A percentile compares a stretch with the other conserved stretches of the same genome.
Conservation (phyloP, 2,113 vertebrate genomes). For the Damaliscus lunatus region DNA sequence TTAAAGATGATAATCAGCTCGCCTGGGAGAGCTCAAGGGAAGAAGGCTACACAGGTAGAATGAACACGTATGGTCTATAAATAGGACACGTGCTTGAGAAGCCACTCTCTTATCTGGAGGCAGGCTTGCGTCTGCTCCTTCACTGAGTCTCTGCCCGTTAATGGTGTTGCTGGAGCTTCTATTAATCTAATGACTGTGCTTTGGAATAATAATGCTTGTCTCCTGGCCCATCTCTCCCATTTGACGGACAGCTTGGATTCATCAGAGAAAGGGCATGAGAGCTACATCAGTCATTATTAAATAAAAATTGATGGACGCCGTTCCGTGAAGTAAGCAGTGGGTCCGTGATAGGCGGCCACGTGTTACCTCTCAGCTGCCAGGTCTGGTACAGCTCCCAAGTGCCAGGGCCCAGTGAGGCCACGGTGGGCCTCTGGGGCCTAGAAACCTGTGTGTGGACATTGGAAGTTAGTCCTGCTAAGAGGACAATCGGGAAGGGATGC, state of each 20-base stretch:
- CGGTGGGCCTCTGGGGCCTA: background rate
- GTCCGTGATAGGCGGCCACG: accelerated
- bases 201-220: slow-evolving; percentile 55
- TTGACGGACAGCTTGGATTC: slow-evolving; percentile 26
- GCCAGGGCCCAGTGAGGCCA: no score
- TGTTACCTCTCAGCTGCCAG: background rate
- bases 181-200: slow-evolving; percentile 44
- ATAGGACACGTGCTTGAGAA: slow-evolving; percentile 56
- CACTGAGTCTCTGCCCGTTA: slow-evolving; percentile 64
- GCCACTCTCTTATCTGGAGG: slow-evolving; percentile 48
- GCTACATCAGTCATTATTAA: background rate
- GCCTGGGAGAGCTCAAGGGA: background rate
- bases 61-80: slow-evolving; percentile 49
- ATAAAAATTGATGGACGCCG: background rate
- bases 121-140: slow-evolving; percentile 15
- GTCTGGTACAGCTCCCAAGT: accelerated
- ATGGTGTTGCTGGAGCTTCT: slow-evolving; percentile 67
- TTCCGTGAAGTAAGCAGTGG: background rate
- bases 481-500: accelerated
- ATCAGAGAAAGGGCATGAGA: background rate
- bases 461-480: background rate
- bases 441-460: background rate
- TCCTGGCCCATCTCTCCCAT: background rate
- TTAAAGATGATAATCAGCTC: slow-evolving; percentile 44
- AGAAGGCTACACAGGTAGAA: background rate